These are phyloP conservation scores for Bostrychus sinensis DNA, from an alignment of 2,113 vertebrate genomes.

Conservation along the genomic window DNA sequence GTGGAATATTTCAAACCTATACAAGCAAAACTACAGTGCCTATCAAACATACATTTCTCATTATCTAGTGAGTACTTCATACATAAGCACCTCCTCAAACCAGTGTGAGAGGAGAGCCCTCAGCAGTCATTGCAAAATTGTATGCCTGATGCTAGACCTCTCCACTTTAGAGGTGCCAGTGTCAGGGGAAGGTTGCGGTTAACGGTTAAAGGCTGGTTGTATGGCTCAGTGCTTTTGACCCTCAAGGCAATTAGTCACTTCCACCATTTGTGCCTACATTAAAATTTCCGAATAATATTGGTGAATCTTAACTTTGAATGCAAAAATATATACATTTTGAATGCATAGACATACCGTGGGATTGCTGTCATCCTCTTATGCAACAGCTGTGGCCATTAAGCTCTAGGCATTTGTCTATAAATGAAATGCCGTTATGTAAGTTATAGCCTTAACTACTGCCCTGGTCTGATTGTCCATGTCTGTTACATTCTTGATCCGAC, in stretches of 20 bases:
- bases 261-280: slow-evolving; percentile 37
- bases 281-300: too few relatives aligned
- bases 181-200: slow-evolving; percentile 17
- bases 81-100: slow-evolving; percentile 10
- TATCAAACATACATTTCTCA: too few relatives aligned
- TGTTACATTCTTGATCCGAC: not conserved
- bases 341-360: not conserved
- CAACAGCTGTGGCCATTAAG: slow-evolving; percentile 35
- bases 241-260: slow-evolving; percentile 40
- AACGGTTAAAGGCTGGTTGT: slow-evolving; percentile 6
- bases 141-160: not conserved
- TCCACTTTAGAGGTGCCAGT: not conserved
- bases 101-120: slow-evolving; percentile 1
- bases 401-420: slow-evolving; percentile 59
- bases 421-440: slow-evolving; percentile 64
- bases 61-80: not conserved
- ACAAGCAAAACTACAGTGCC: too few relatives aligned
- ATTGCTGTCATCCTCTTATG: slow-evolving; percentile 34
- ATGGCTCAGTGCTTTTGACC: slow-evolving; percentile 28
- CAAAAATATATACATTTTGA: too few relatives aligned
- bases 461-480: slow-evolving; percentile 13
- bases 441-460: slow-evolving; percentile 27
- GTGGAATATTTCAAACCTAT: too few relatives aligned
- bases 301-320: not conserved
- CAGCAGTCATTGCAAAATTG: too few relatives aligned